Evolutionary conservation across 1,140 invertebrate genomes (phyloP), one percentile per base, ranked within the genome.

Genomic region (Drosophila sproati): DNA sequence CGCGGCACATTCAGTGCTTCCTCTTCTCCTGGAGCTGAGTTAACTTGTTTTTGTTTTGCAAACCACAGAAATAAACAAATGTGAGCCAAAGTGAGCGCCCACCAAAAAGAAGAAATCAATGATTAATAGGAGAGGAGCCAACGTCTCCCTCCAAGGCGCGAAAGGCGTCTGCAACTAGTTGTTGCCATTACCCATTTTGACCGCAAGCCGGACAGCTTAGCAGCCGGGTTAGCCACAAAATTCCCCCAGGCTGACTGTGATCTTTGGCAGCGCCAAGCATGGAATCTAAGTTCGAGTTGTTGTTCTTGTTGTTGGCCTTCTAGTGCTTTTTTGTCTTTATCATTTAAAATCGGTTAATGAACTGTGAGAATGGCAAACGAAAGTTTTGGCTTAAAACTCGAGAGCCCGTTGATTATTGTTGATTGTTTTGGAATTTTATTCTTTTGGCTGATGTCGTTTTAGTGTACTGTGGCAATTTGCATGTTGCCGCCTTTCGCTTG

Each of bases 401-500:
- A 52, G 35, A 61, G 62, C 48, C 78, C 52, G 68, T 72, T 73
- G 57, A 50, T 45, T 51, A 51, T 63, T 77, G 52, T 45, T 10
- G 5, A 47, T 59, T n/a, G 12, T 37, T n/a, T 48, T n/a, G 32
- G 39, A 43, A 43, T 35, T 35, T 47, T 8, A 48, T 60, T 34
- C 3, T 47, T 47, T 41, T 45, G 20, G 60, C 51, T 29, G 31
- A 32, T 56, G 34, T 29, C 12, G 8, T 34, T 60, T 72, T 72
- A 43, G n/a, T 43, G 10, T 76, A 76, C 72, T 63, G 60, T 66
- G 60, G 60, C 68, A 66, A 88, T 88, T 88, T 89, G 83, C 83
- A 89, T 88, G 80, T 73, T 76, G 80, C 85, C 77, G 83, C 83
- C 80, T 88, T 88, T 88, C 83, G 83, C 80, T 75, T 80, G 68